phyloP scores from a whole-genome alignment of 2,888 invertebrate species.

The Himalopsyche kuldschensis region DNA sequence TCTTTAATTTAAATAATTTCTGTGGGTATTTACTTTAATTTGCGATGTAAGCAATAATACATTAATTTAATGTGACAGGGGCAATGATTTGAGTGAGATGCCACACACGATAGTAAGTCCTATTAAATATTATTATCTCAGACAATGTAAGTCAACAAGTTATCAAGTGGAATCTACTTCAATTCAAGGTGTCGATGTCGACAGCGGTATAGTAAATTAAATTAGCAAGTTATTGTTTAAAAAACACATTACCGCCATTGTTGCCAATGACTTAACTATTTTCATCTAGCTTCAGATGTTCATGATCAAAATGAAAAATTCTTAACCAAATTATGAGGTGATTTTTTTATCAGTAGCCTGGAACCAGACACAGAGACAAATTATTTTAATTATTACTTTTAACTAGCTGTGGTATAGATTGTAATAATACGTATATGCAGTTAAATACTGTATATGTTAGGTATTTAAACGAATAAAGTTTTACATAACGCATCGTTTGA shows the following conservation, averaged over 20 bases:
- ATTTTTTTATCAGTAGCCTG: neutral
- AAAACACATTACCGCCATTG: neutral
- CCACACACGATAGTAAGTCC: neutral
- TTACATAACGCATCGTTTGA: no score
- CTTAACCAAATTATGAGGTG: neutral
- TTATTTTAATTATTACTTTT: neutral
- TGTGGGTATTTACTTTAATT: neutral
- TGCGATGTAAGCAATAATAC: neutral
- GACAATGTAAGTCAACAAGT: neutral
- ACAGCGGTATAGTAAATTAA: neutral
- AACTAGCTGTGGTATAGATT: no score
- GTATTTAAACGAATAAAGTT: no score
- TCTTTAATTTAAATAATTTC: neutral
- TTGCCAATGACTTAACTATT: neutral
- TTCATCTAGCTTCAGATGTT: neutral
- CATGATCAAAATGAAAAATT: neutral
- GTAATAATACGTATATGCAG: no score
- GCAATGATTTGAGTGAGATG: neutral
- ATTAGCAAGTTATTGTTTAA: neutral
- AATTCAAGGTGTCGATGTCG: neutral
- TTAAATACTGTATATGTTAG: no score
- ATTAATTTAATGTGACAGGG: neutral
- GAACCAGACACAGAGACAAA: neutral
- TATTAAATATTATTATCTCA: neutral
- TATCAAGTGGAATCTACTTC: neutral